Evolutionary conservation across 2,888 invertebrate genomes (phyloP), one percentile per base, ranked within the genome.

Genomic region (Pelosia muscerda): DNA sequence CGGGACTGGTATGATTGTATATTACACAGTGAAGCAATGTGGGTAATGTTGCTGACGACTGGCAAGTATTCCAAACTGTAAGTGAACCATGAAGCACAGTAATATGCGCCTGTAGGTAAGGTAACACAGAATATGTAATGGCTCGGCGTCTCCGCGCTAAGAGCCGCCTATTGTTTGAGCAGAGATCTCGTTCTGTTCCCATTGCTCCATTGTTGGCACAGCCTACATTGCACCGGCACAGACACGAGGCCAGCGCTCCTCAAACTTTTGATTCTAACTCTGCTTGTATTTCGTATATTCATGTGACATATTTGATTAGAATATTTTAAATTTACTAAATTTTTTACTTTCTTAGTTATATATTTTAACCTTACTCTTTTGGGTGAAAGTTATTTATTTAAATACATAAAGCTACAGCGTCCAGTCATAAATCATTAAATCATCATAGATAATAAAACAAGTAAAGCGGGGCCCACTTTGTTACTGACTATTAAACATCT

Each of bases 141-240:
- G 49, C n/a, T 19, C 38, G 25, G 1, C 38, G 26, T 61, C n/a
- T 49, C 42, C n/a, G 25, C 11, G 23, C 53, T 53, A 31, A 31
- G 31, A 31, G 13, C 11, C 23, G 15, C 28, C 23, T n/a, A 28
- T 62, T 62, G 31, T 54, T 22, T 62, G 53, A 15, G 54, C 28
- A 23, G 28, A 53, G 53, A 62, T 54, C 62, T 31, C 62, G 53
- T 22, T 49, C 22, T 28, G 28, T 62, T 54, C 31, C 62, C 26
- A 54, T 54, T 23, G 31, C 54, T 2, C 53, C 62, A 62, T 62
- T 62, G 54, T 62, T 62, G 31, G 62, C 31, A 8, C 62, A 62
- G 28, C 53, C 60, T 61, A 61, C 25, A 61, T 61, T 42, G 42
- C 26, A 19, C n/a, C 34, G 26, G n/a, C n/a, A n/a, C n/a, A n/a